Base-by-base conservation (phyloP, 2,888 invertebrate genomes). In the Acronicta psi region DNA sequence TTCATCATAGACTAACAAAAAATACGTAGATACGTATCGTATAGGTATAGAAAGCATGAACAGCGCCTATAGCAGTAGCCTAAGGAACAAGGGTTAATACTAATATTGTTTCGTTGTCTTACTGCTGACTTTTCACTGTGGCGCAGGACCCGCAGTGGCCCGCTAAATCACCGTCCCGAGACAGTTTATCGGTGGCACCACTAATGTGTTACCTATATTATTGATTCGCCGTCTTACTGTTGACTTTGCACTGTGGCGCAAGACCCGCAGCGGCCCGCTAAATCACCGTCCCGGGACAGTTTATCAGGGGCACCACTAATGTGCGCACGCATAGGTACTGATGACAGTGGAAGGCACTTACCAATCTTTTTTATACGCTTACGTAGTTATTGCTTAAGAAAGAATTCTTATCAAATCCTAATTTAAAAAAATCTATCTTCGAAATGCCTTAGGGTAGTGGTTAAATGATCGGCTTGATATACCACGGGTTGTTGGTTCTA, bases 111-210 rank as follows among this genome's bases (percentile, higher is more conserved):
- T 17, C 18, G n/a, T 31, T 41, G 29, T 2, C n/a, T 6, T 18
- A 37, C 66, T 66, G 65, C 8, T n/a, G 0, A 0, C 0, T 2
- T 1, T 20, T 38, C 36, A 36, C 61, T 60, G 31, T 72, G 76
- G 0, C 36, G 3, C n/a, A 2, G 8, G 17, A 18, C 47, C 61
- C 58, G 14, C 25, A 11, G 73, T 11, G 52, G 41, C 56, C 55
- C 66, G 59, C 56, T 77, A 75, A 70, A 78, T 78, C 78, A 63
- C 67, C 51, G 57, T 29, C 62, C 54, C 37, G 78, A 78, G 76
- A 66, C 73, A 64, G 63, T 77, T 69, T 69, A 75, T 67, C 73
- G 69, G 63, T 46, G 59, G 29, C 59, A 40, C 56, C 57, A 47
- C 66, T 76, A 75, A 75, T 77, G 75, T 43, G 51, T 47, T 25